These are phyloP conservation scores for Laspeyria flexula DNA, from an alignment of 2,888 invertebrate species.

Conservation along the genomic window DNA sequence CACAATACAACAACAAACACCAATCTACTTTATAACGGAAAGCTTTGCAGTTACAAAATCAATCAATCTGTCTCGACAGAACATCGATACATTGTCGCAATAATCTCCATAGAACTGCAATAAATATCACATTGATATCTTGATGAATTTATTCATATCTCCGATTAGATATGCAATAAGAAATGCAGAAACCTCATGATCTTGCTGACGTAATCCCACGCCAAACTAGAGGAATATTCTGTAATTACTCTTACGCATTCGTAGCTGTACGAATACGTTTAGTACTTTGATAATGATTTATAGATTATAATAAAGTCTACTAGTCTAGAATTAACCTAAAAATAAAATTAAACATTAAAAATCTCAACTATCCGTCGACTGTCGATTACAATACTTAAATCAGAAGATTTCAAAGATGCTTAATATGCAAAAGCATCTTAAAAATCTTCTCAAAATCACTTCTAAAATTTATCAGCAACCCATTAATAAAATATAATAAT, in stretches of 20 bases:
- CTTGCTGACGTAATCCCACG: constrained; percentile 64
- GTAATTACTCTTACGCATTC: constrained; percentile 24
- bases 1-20: too few species aligned
- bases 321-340: too few species aligned
- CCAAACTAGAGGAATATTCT: constrained; percentile 52
- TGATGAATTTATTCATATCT: constrained; percentile 72
- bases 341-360: too few species aligned
- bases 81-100: constrained; percentile 45
- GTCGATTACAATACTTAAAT: too few species aligned
- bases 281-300: too few species aligned
- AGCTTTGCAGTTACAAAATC: constrained; percentile 34
- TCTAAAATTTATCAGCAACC: too few species aligned
- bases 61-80: constrained; percentile 39
- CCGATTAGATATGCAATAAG: constrained; percentile 63
- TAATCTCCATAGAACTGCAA: constrained; percentile 50
- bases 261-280: not conserved
- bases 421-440: too few species aligned
- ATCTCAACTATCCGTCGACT: too few species aligned
- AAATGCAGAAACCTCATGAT: constrained; percentile 69
- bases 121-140: constrained; percentile 61
- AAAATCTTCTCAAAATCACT: too few species aligned
- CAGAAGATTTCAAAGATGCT: too few species aligned
- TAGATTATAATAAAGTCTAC: too few species aligned
- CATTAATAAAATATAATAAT: too few species aligned
- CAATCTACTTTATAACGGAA: constrained; percentile 1